phyloP scores from a whole-genome alignment of 2,888 invertebrate species.

The Caradrina kadenii region DNA sequence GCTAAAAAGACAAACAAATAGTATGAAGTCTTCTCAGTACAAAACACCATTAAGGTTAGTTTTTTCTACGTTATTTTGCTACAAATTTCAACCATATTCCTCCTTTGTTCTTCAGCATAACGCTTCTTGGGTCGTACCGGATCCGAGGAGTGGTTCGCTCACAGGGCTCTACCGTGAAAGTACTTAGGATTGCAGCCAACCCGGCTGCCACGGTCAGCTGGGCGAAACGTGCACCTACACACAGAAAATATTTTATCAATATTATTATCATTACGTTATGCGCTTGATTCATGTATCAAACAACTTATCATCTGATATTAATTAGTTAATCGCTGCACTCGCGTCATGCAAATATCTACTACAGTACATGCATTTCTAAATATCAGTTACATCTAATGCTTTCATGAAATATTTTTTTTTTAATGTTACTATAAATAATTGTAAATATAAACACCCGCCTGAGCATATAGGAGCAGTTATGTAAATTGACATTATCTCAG shows the following conservation, averaged over 20 bases:
- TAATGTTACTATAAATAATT: conserved; percentile 7
- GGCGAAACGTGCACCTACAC: conserved; percentile 87
- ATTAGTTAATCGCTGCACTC: conserved; percentile 27
- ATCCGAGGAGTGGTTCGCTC: conserved; percentile 80
- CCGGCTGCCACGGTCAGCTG: conserved; percentile 82
- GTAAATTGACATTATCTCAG: conserved; percentile 32
- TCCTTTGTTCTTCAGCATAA: conserved; percentile 87
- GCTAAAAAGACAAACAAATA: conserved; percentile 3
- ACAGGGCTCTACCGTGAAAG: conserved; percentile 81
- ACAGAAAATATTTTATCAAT: conserved; percentile 59
- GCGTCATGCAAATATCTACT: conserved; percentile 31
- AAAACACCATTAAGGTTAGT: conserved; percentile 7
- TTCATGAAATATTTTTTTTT: conserved; percentile 1
- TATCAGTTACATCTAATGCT: conserved; percentile 4
- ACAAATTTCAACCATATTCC: conserved; percentile 84
- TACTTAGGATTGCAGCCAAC: conserved; percentile 77
- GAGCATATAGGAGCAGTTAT: conserved; percentile 19
- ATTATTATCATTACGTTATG: conserved; percentile 12
- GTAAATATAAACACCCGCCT: not conserved
- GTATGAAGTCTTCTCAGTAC: conserved; percentile 15
- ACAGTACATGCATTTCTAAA: conserved; percentile 7
- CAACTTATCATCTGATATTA: conserved; percentile 40
- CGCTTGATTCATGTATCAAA: conserved; percentile 1
- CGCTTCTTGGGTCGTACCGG: conserved; percentile 84
- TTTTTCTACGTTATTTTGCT: conserved; percentile 50